Conservation (phyloP, 2,797 vertebrate genomes). For the Xenops minutus region DNA sequence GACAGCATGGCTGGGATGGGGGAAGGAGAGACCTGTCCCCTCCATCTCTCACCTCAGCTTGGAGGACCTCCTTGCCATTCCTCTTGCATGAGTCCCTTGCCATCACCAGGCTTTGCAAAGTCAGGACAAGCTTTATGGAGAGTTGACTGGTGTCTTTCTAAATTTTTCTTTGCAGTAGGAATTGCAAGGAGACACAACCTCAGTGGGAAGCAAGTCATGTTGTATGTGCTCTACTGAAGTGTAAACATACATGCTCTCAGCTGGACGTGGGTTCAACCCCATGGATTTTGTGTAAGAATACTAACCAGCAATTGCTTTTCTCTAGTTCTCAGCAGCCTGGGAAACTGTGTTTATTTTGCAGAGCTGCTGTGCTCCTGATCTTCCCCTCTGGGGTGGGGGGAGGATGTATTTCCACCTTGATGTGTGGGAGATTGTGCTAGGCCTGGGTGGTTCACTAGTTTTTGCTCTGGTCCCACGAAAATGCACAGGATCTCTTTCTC, state of each 20-base stretch:
- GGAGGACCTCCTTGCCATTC: background rate
- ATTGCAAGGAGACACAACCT: background rate
- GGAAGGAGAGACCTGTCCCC: background rate
- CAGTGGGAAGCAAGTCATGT: background rate
- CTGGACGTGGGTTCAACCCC: background rate
- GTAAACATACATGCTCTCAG: background rate
- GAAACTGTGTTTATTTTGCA: background rate
- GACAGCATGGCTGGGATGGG: background rate
- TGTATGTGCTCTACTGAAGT: background rate
- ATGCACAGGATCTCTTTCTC: fast-evolving
- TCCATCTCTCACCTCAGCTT: background rate
- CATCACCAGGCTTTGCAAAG: background rate
- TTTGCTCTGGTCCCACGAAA: background rate
- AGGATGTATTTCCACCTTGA: background rate
- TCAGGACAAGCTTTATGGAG: background rate
- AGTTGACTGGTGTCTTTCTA: background rate
- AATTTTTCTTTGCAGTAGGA: background rate
- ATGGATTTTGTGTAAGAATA: background rate
- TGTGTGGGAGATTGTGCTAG: background rate
- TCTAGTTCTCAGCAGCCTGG: background rate
- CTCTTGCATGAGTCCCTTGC: background rate
- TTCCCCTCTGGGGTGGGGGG: background rate
- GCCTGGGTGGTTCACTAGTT: background rate
- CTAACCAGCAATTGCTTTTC: background rate
- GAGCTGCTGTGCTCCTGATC: background rate